A percentile compares a stretch with the other conserved stretches of the same genome.
Evolutionary conservation across 2,797 vertebrate species (phyloP).

Genomic region (Knipowitschia caucasica): DNA sequence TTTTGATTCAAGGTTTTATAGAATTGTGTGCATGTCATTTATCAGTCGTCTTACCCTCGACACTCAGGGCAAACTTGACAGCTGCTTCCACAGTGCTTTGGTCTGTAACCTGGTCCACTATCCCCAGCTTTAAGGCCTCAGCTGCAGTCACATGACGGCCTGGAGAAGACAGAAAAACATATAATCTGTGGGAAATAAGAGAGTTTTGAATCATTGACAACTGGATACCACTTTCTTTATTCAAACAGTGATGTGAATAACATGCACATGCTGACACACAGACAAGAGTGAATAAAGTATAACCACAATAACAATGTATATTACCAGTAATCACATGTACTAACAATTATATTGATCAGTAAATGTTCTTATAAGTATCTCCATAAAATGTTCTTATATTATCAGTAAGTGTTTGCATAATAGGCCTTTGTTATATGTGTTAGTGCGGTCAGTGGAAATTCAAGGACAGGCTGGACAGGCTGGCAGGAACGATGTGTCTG

Average conservation of each 20-base stretch:
- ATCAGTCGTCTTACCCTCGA: conserved; percentile 77
- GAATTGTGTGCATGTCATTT: background rate
- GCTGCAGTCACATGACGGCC: conserved; percentile 80
- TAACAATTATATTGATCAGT: too few species aligned
- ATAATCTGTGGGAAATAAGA: background rate
- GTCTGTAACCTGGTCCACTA: conserved; percentile 84
- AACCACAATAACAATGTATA: too few species aligned
- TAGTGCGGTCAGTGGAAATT: too few species aligned
- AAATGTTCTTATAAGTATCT: too few species aligned
- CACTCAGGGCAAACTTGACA: conserved; percentile 76
- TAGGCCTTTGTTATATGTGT: too few species aligned
- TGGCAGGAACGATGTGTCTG: too few species aligned
- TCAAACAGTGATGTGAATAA: background rate
- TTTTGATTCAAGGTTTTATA: conserved; percentile 16
- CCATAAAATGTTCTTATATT: too few species aligned
- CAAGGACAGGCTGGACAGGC: too few species aligned
- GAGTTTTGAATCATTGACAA: background rate
- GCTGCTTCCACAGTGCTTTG: conserved; percentile 76
- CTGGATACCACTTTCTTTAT: background rate
- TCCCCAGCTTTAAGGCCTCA: conserved; percentile 86
- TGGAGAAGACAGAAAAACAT: conserved; percentile 57
- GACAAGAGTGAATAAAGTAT: too few species aligned
- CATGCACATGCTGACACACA: too few species aligned
- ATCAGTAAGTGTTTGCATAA: too few species aligned
- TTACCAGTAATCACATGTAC: too few species aligned